Percentiles rank a stretch among this genome's conserved stretches.
Evolutionary conservation across 1,140 invertebrate species (phyloP).

Genomic region (Euglossa dilemma): DNA sequence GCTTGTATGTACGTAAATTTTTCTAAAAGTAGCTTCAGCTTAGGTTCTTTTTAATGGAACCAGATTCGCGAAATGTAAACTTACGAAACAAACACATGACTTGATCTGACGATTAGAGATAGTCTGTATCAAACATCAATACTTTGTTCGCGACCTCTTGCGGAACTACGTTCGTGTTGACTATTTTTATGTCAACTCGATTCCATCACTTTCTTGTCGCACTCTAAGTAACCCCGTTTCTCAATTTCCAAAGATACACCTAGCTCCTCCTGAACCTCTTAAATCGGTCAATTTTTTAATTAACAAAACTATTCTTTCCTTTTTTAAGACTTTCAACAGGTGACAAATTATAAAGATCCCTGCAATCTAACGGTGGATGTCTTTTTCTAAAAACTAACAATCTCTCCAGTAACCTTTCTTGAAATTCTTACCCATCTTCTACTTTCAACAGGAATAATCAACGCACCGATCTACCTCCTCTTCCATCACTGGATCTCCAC

Average conservation of each 20-base stretch:
- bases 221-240: background rate
- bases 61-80: background rate
- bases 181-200: background rate
- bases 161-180: background rate
- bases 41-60: background rate
- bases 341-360: no score
- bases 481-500: no score
- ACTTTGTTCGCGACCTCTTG: background rate
- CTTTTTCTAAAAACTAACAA: no score
- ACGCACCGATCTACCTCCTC: no score
- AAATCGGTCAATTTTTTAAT: background rate
- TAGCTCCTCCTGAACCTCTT: background rate
- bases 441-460: no score
- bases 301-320: background rate
- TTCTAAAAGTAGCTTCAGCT: no score
- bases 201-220: background rate
- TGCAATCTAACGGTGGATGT: no score
- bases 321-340: no score
- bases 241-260: background rate
- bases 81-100: constrained; percentile 9
- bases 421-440: no score
- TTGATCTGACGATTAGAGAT: background rate
- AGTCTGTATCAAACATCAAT: background rate
- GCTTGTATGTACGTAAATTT: no score
- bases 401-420: no score